These are phyloP conservation scores for Rhagophthalmus giganteus DNA, from an alignment of 2,888 invertebrate species.

Conservation along the genomic window DNA sequence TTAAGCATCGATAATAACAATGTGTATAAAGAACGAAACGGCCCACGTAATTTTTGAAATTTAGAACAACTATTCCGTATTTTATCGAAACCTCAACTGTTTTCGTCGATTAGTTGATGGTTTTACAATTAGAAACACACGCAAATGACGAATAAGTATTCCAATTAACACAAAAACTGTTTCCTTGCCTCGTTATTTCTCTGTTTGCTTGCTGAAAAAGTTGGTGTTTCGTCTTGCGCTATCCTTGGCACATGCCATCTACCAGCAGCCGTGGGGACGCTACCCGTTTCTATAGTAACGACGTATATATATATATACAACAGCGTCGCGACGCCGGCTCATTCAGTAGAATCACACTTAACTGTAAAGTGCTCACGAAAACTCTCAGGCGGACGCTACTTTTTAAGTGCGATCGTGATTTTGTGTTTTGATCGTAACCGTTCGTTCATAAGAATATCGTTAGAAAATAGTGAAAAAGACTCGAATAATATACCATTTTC, in stretches of 20 bases:
- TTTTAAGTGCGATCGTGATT: constrained; percentile 8
- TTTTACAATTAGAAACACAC: not conserved
- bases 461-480: constrained; percentile 7
- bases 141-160: not conserved
- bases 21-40: no score
- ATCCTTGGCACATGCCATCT: constrained; percentile 36
- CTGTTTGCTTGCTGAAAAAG: constrained; percentile 6
- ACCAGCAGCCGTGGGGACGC: constrained; percentile 29
- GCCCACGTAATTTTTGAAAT: no score
- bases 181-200: constrained; percentile 2
- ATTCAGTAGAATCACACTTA: constrained; percentile 43
- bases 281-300: constrained; percentile 46
- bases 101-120: no score
- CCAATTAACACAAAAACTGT: constrained; percentile 7
- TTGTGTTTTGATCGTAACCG: constrained; percentile 10
- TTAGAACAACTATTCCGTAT: no score
- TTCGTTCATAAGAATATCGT: constrained; percentile 3
- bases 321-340: constrained; percentile 48
- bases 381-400: constrained; percentile 3
- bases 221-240: constrained; percentile 17
- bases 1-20: no score
- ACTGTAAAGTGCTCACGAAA: constrained; percentile 9
- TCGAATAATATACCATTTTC: no score
- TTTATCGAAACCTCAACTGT: no score
- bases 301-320: constrained; percentile 48